phyloP scores from a whole-genome alignment of 2,888 invertebrate genomes.

The Laspeyria flexula region DNA sequence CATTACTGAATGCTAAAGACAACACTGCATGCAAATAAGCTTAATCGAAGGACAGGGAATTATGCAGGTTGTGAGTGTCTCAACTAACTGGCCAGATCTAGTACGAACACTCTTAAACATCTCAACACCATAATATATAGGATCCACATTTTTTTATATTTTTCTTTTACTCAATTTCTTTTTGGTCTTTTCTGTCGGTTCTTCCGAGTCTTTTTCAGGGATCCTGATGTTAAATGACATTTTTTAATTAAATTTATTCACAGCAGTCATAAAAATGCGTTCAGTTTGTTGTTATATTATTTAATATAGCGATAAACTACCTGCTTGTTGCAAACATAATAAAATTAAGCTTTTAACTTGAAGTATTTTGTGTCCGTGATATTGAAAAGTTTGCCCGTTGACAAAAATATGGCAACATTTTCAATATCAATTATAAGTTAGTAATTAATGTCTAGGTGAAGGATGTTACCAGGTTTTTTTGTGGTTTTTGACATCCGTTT shows the following conservation, averaged over 20 bases:
- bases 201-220: slow-evolving; percentile 60
- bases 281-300: slow-evolving; percentile 42
- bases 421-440: slow-evolving; percentile 56
- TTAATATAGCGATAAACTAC: slow-evolving; percentile 50
- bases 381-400: slow-evolving; percentile 47
- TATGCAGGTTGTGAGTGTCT: slow-evolving; percentile 64
- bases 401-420: slow-evolving; percentile 46
- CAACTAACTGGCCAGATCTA: slow-evolving; percentile 34
- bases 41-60: slow-evolving; percentile 79
- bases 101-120: slow-evolving; percentile 44
- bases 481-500: slow-evolving; percentile 45
- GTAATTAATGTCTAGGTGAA: slow-evolving; percentile 57
- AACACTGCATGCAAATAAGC: slow-evolving; percentile 75
- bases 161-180: slow-evolving; percentile 36
- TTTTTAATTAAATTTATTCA: slow-evolving; percentile 34
- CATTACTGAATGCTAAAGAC: slow-evolving; percentile 51
- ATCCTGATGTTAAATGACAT: slow-evolving; percentile 48
- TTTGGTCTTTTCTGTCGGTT: slow-evolving; percentile 43
- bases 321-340: slow-evolving; percentile 51
- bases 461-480: slow-evolving; percentile 77
- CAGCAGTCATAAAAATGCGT: slow-evolving; percentile 38
- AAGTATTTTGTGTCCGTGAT: slow-evolving; percentile 52
- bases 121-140: slow-evolving; percentile 54
- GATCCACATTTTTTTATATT: slow-evolving; percentile 47
- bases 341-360: slow-evolving; percentile 53